Evolutionary conservation across 2,113 vertebrate species (phyloP).

Genomic region (Galbula dea): DNA sequence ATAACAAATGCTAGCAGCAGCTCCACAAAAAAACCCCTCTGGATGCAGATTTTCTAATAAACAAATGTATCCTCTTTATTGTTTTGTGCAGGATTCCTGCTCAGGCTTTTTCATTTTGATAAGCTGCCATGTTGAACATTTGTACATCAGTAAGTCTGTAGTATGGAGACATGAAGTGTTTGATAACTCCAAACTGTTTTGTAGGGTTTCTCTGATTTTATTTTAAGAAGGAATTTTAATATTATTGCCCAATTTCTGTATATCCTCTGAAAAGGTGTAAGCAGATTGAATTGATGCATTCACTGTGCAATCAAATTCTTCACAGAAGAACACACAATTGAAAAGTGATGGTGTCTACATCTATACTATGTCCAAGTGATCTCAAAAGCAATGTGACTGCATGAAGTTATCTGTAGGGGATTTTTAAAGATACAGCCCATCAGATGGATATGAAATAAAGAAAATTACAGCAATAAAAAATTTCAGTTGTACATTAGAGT

Average conservation of each 20-base stretch:
- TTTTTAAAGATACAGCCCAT: neutral
- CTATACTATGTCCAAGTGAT: neutral
- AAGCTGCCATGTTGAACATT: neutral
- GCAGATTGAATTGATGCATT: neutral
- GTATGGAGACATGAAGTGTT: neutral
- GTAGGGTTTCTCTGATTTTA: too few species aligned
- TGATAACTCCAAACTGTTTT: neutral
- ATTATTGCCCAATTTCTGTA: neutral
- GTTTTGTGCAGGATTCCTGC: neutral
- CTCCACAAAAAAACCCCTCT: neutral
- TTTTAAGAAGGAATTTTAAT: neutral
- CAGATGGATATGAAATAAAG: neutral
- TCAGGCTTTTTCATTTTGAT: neutral
- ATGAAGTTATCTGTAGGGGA: neutral
- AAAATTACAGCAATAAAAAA: neutral
- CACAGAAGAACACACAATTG: neutral
- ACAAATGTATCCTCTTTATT: neutral
- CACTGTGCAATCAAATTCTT: neutral
- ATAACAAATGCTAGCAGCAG: neutral
- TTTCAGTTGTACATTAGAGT: neutral
- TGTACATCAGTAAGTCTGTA: neutral
- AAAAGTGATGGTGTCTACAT: neutral
- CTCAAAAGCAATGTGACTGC: neutral
- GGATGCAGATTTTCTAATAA: neutral
- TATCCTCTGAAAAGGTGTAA: neutral